These are phyloP conservation scores for Strigamia crassipes DNA, from an alignment of 2,888 invertebrate genomes.

Conservation along the genomic window DNA sequence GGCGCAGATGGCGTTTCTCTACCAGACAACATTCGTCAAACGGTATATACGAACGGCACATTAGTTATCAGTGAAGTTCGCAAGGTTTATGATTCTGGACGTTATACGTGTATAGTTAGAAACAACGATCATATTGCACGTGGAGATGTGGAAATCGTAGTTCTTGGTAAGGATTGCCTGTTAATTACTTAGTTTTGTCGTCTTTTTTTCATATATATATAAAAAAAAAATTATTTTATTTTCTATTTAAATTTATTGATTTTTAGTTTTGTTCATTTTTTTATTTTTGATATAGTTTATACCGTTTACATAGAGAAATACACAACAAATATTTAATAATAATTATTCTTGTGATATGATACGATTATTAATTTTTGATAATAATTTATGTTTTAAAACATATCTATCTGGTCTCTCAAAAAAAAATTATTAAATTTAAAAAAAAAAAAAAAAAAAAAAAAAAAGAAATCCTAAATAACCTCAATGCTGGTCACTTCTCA, in stretches of 20 bases:
- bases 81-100: slow-evolving; percentile 45
- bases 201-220: slow-evolving; percentile 39
- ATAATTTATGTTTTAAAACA: slow-evolving; percentile 2
- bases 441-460: too few species aligned
- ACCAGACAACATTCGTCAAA: slow-evolving; percentile 60
- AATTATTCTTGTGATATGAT: neutral
- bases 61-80: slow-evolving; percentile 56
- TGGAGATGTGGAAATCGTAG: slow-evolving; percentile 47
- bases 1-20: slow-evolving; percentile 54
- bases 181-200: slow-evolving; percentile 44
- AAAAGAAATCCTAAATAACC: neutral
- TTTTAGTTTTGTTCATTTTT: slow-evolving; percentile 4
- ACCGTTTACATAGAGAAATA: slow-evolving; percentile 43
- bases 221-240: slow-evolving; percentile 27
- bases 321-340: slow-evolving; percentile 40
- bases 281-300: slow-evolving; percentile 38
- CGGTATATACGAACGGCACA: slow-evolving; percentile 60
- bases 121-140: slow-evolving; percentile 43
- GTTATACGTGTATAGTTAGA: slow-evolving; percentile 46
- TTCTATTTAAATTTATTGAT: slow-evolving; percentile 4
- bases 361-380: slow-evolving; percentile 15
- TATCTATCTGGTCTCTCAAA: slow-evolving; percentile 26
- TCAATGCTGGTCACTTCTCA: slow-evolving; percentile 41
- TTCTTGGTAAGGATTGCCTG: slow-evolving; percentile 47
- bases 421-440: neutral